phyloP scores from a whole-genome alignment of 2,797 vertebrate species.

The Pygocentrus nattereri region DNA sequence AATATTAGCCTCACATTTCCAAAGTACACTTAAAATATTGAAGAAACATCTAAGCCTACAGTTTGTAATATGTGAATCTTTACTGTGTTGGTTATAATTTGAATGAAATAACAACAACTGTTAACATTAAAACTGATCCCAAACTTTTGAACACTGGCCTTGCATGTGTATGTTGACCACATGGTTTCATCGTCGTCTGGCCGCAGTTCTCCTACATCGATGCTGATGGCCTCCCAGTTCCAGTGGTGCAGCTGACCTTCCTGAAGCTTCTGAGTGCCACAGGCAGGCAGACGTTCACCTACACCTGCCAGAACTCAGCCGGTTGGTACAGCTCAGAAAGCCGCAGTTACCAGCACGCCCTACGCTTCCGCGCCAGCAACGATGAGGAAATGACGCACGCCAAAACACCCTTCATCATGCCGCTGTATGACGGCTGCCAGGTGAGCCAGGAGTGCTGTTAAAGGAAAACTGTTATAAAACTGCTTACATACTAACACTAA shows the following conservation, averaged over 20 bases:
- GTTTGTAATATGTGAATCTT: no score
- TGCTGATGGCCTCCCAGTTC: conserved; percentile 82
- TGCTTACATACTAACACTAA: not conserved
- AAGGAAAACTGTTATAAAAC: no score
- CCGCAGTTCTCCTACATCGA: conserved; percentile 90
- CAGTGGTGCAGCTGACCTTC: conserved; percentile 91
- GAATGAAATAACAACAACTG: no score
- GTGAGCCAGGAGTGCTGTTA: conserved; percentile 67
- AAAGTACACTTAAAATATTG: no score
- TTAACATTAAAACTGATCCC: no score
- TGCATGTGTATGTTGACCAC: no score
- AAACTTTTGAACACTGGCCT: no score
- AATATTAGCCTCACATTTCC: no score
- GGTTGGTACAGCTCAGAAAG: conserved; percentile 85
- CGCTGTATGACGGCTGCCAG: conserved; percentile 88
- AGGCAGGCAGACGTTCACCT: conserved; percentile 87
- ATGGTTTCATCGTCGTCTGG: not conserved
- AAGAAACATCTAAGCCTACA: no score
- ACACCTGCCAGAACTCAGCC: conserved; percentile 86
- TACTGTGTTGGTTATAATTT: no score
- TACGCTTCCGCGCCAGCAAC: conserved; percentile 84
- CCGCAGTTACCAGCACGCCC: conserved; percentile 74
- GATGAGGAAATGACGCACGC: conserved; percentile 86
- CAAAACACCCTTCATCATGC: conserved; percentile 78
- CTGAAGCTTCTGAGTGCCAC: conserved; percentile 89